phyloP scores from a whole-genome alignment of 2,888 invertebrate genomes.

The Dorcus parallelipipedus region DNA sequence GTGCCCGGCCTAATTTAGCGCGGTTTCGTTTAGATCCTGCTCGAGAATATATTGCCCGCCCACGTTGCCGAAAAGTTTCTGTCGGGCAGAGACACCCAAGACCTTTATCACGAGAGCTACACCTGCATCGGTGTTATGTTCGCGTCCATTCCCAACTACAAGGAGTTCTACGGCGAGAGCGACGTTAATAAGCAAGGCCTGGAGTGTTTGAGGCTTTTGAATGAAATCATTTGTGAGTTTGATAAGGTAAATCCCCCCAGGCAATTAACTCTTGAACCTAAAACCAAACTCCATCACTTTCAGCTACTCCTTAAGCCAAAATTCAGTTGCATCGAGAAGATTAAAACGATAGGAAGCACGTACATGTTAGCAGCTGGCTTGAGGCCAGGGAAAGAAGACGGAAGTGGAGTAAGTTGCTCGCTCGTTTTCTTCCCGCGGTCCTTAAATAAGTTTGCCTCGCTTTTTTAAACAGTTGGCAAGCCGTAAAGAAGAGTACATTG shows the following conservation, averaged over 20 bases:
- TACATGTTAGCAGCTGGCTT: slow-evolving; percentile 97
- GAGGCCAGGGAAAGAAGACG: slow-evolving; percentile 81
- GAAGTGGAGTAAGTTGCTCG: slow-evolving; percentile 55
- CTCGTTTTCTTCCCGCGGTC: not conserved
- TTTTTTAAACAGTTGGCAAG: slow-evolving; percentile 59
- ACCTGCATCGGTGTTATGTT: slow-evolving; percentile 96
- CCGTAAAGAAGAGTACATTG: slow-evolving; percentile 80
- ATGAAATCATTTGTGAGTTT: slow-evolving; percentile 98
- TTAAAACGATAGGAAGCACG: slow-evolving; percentile 96
- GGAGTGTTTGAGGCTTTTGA: slow-evolving; percentile 88
- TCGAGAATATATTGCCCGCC: slow-evolving; percentile 94
- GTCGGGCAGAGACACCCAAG: slow-evolving; percentile 70
- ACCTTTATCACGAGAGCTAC: slow-evolving; percentile 92
- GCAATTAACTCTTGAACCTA: not conserved
- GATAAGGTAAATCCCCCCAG: slow-evolving; percentile 69
- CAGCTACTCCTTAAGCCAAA: slow-evolving; percentile 89
- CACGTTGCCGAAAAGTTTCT: slow-evolving; percentile 95
- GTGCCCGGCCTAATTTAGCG: not conserved
- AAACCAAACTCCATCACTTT: slow-evolving; percentile 28
- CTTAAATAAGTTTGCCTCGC: slow-evolving; percentile 25
- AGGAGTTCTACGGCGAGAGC: slow-evolving; percentile 95
- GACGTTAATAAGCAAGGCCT: slow-evolving; percentile 94
- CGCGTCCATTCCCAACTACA: slow-evolving; percentile 96
- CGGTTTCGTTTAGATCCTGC: slow-evolving; percentile 62
- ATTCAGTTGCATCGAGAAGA: slow-evolving; percentile 95